A percentile compares a stretch with the other conserved stretches of the same genome.
Conservation (phyloP, 1,140 invertebrate genomes). For the Brachionus koreanus region DNA sequence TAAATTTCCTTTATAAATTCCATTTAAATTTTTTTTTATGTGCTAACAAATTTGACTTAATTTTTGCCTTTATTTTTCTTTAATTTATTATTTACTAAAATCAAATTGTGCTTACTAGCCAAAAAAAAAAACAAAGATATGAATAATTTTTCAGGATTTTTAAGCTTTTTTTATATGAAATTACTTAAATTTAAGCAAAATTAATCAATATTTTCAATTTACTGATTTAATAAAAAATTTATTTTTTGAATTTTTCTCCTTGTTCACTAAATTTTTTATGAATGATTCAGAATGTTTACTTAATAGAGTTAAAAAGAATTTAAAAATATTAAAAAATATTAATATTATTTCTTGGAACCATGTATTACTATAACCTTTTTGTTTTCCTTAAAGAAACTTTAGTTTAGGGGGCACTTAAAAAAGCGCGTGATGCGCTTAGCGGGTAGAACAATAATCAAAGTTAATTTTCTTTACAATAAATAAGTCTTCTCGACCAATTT, state of each 20-base stretch:
- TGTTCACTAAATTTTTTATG: too few relatives aligned
- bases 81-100: constrained; percentile 2
- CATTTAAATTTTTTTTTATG: constrained; percentile 19
- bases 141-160: not conserved
- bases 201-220: not conserved
- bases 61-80: not conserved
- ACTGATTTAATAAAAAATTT: not conserved
- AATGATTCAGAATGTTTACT: too few relatives aligned
- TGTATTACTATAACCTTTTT: too few relatives aligned
- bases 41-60: not conserved
- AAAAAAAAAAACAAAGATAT: not conserved
- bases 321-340: too few relatives aligned
- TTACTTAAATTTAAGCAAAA: not conserved
- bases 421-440: too few relatives aligned
- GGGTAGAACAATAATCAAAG: too few relatives aligned
- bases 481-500: too few relatives aligned
- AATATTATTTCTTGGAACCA: too few relatives aligned
- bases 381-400: too few relatives aligned
- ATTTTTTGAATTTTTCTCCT: not conserved
- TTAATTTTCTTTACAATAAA: too few relatives aligned
- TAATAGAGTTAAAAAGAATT: too few relatives aligned
- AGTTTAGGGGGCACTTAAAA: too few relatives aligned
- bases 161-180: not conserved
- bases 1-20: not conserved
- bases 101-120: not conserved